Evolutionary conservation across 2,888 invertebrate species (phyloP), one percentile per base, ranked within the genome.

Genomic region (Digitonthophagus gazella): DNA sequence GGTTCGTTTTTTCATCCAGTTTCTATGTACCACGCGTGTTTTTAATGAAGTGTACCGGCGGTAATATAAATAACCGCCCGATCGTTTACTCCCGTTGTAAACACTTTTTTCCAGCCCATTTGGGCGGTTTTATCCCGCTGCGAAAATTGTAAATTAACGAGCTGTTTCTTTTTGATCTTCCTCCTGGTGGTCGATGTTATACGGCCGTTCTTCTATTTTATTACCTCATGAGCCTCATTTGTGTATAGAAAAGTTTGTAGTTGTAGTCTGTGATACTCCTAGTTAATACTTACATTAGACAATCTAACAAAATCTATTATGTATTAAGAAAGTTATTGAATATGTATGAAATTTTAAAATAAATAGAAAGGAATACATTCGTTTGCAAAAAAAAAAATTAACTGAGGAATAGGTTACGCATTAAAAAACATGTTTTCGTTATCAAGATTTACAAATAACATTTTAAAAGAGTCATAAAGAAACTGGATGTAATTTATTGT

Each of bases 11-110:
- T 44, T 44, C 11, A 8, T 44, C 11, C 11, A 11, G 28, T 44
- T 2, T 44, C 28, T 44, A 44, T 44, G 28, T 44, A 44, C 28
- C 61, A 14, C 16, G 61, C 61, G 19, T 18, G 19, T 19, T 61
- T 58, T 61, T 61, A 61, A 61, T 61, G 61, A 61, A 61, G 61
- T 61, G 61, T 19, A 61, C 16, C 61, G 20, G 58, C 58, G 58
- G 20, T 61, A 20, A 61, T 18, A 20, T 61, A 61, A 61, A 61
- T 61, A 61, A 44, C 28, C 28, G 28, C 11, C 11, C 11, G 28
- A 44, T 44, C 28, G 28, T 44, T 44, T 44, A 44, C 28, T 6
- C 6, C 28, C 6, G 28, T 6, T 8, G 28, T 44, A 44, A 44
- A 44, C 28, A 44, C 6, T 44, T 44, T 44, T 44, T 44, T 11